These are phyloP conservation scores for Yasuhikotakia modesta DNA, from an alignment of 2,797 vertebrate genomes.

Conservation along the genomic window DNA sequence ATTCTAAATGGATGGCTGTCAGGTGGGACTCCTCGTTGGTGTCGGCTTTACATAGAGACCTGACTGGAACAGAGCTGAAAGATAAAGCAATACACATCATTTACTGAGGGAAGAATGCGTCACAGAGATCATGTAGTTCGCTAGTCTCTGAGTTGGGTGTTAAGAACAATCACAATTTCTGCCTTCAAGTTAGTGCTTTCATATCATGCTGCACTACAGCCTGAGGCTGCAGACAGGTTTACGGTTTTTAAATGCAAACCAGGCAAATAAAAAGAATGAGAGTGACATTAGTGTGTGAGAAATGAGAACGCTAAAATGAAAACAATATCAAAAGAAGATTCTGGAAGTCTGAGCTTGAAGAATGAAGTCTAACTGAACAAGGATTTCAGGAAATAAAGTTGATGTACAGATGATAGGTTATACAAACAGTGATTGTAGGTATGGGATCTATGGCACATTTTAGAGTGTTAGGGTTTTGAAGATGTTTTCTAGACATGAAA, in stretches of 20 bases:
- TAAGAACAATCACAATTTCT: background rate
- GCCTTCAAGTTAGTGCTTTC: too few relatives aligned
- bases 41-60: constrained; percentile 80
- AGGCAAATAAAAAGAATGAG: constrained; percentile 27
- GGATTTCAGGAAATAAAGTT: background rate
- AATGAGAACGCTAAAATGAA: too few relatives aligned
- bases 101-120: background rate
- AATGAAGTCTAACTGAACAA: background rate
- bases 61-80: constrained; percentile 75
- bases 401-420: background rate
- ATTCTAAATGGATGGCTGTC: constrained; percentile 79
- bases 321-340: background rate
- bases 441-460: background rate
- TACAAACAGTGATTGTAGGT: too few relatives aligned
- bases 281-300: background rate
- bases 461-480: background rate
- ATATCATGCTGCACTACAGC: constrained; percentile 30
- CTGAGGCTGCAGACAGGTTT: constrained; percentile 33
- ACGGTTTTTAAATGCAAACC: constrained; percentile 41
- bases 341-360: background rate
- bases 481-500: background rate
- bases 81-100: constrained; percentile 41
- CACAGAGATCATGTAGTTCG: constrained; percentile 32
- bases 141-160: background rate
- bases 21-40: constrained; percentile 74